Percentiles rank a stretch among this genome's conserved stretches.
phyloP scores from a whole-genome alignment of 2,113 vertebrate species.

The Gallinago media region DNA sequence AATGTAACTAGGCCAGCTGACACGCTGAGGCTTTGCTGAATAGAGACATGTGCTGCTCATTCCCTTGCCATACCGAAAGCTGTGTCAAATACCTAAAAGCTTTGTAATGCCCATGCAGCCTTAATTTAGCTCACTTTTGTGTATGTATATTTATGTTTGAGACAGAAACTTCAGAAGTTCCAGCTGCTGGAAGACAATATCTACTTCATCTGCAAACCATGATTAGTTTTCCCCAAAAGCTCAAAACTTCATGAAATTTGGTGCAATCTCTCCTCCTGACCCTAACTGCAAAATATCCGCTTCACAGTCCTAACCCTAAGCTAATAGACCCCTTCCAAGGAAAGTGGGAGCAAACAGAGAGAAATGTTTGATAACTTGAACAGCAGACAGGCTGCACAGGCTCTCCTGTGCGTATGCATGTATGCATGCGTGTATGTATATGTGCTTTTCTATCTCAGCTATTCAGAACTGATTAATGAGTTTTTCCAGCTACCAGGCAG shows the following conservation, averaged over 20 bases:
- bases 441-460: not conserved
- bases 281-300: not conserved
- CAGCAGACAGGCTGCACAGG: not conserved
- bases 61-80: not conserved
- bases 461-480: not conserved
- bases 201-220: not conserved
- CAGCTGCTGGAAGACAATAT: not conserved
- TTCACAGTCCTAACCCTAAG: not conserved
- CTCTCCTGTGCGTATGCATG: not conserved
- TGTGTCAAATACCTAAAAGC: not conserved
- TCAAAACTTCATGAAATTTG: not conserved
- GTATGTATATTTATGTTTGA: not conserved
- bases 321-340: not conserved
- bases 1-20: constrained; percentile 47
- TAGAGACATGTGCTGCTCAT: not conserved
- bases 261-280: not conserved
- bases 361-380: not conserved
- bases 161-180: not conserved
- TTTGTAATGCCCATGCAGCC: not conserved
- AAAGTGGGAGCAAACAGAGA: not conserved
- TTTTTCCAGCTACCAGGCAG: not conserved
- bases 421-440: no score
- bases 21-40: not conserved
- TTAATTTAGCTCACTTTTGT: not conserved
- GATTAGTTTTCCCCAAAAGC: not conserved